Evolutionary conservation across 2,888 invertebrate genomes (phyloP).

Genomic region (Melangyna quadrimaculata): DNA sequence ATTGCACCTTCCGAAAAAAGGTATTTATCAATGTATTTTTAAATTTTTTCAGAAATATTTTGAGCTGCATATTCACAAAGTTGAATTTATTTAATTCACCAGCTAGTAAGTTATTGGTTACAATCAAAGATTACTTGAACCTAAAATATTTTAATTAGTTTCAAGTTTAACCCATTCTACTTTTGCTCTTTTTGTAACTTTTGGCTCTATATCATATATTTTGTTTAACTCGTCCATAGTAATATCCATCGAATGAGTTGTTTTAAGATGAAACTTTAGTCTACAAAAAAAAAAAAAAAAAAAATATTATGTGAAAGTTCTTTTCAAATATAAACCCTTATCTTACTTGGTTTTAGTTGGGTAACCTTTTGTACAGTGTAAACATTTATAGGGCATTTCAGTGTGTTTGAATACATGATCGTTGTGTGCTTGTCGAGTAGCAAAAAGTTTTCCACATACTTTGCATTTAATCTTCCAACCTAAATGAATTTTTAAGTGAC

Average conservation of each 20-base stretch:
- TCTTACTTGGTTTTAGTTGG: slow-evolving; percentile 35
- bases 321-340: background rate
- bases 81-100: too few species aligned
- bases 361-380: slow-evolving; percentile 34
- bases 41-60: too few species aligned
- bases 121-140: background rate
- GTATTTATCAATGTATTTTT: too few species aligned
- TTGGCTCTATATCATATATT: slow-evolving; percentile 14
- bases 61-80: too few species aligned
- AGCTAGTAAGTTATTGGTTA: too few species aligned
- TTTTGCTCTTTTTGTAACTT: slow-evolving; percentile 10
- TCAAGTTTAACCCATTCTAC: slow-evolving; percentile 41
- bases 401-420: slow-evolving; percentile 37
- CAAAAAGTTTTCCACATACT: slow-evolving; percentile 34
- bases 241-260: slow-evolving; percentile 40
- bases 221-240: slow-evolving; percentile 24
- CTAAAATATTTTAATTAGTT: background rate
- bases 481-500: slow-evolving; percentile 33
- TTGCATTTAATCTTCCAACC: slow-evolving; percentile 41
- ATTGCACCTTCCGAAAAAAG: too few species aligned
- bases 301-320: background rate
- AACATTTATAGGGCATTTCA: slow-evolving; percentile 39
- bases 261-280: slow-evolving; percentile 31
- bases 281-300: background rate
- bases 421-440: background rate